Percentiles rank a stretch among this genome's conserved stretches.
These are phyloP conservation scores for Andrena marginata DNA, from an alignment of 2,888 invertebrate species.

Conservation along the genomic window DNA sequence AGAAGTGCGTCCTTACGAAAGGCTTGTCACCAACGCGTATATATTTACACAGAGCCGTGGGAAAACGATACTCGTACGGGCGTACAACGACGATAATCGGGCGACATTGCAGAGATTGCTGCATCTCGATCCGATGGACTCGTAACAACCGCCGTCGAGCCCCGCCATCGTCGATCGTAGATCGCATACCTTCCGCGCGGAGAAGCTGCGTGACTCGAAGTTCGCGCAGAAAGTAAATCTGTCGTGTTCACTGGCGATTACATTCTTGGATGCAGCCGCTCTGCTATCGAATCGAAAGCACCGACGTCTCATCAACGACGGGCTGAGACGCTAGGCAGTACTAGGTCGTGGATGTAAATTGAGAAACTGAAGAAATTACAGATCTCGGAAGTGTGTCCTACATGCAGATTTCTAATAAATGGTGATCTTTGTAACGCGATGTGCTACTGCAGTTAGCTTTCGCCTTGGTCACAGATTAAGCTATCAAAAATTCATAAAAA, in stretches of 20 bases:
- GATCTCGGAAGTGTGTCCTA: neutral
- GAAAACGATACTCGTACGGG: slow-evolving; percentile 63
- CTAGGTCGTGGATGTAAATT: slow-evolving; percentile 8
- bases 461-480: no score
- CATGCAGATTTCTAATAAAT: neutral
- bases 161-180: slow-evolving; percentile 33
- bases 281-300: neutral
- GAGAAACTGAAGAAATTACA: neutral
- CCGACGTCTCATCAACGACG: neutral
- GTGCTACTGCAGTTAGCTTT: no score
- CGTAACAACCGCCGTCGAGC: slow-evolving; percentile 46
- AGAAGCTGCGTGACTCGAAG: slow-evolving; percentile 27
- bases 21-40: slow-evolving; percentile 56
- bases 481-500: no score
- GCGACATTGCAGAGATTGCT: slow-evolving; percentile 70
- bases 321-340: neutral
- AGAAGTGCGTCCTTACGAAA: slow-evolving; percentile 67
- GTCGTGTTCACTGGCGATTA: slow-evolving; percentile 45
- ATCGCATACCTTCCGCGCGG: slow-evolving; percentile 23
- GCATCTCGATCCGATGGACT: slow-evolving; percentile 61
- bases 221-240: slow-evolving; percentile 37
- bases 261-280: slow-evolving; percentile 11
- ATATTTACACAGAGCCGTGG: slow-evolving; percentile 69
- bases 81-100: slow-evolving; percentile 65
- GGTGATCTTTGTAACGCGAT: neutral